Percentiles rank a stretch among this genome's conserved stretches.
Evolutionary conservation across 1,140 invertebrate species (phyloP).

Genomic region (Chironomus striatipennis): DNA sequence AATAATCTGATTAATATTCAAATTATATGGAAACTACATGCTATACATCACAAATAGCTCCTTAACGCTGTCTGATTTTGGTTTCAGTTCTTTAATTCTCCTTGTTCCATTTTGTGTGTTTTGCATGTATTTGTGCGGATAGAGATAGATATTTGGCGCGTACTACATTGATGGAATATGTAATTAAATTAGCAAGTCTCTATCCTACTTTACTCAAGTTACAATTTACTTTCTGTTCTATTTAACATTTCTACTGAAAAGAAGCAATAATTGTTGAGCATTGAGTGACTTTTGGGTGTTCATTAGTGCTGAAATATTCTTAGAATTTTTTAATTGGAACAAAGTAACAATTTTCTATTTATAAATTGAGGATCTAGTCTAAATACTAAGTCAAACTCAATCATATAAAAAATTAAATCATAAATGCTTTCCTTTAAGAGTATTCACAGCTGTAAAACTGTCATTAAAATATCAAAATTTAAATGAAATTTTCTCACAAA

Average conservation of each 20-base stretch:
- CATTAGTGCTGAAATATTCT: not conserved
- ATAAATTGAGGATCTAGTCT: too few species aligned
- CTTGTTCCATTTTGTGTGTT: not conserved
- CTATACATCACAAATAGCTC: conserved; percentile 18
- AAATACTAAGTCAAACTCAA: too few species aligned
- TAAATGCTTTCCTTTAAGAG: too few species aligned
- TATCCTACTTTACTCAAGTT: not conserved
- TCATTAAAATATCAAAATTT: too few species aligned
- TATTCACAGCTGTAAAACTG: too few species aligned
- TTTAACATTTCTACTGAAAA: not conserved
- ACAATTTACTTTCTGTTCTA: not conserved
- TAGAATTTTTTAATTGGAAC: not conserved
- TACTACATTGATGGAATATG: conserved; percentile 18
- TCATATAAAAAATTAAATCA: too few species aligned
- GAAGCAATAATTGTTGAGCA: not conserved
- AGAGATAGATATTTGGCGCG: not conserved
- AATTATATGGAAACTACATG: conserved; percentile 22
- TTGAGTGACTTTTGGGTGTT: not conserved
- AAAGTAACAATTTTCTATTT: not conserved
- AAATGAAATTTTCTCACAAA: too few species aligned
- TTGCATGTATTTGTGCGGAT: not conserved
- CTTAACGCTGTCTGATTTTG: not conserved
- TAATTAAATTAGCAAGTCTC: conserved; percentile 21
- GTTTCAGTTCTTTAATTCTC: not conserved
- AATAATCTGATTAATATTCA: conserved; percentile 24